A percentile compares a stretch with the other conserved stretches of the same genome.
These are phyloP conservation scores for Pluvianellus socialis DNA, from an alignment of 2,113 vertebrate species.

Conservation along the genomic window DNA sequence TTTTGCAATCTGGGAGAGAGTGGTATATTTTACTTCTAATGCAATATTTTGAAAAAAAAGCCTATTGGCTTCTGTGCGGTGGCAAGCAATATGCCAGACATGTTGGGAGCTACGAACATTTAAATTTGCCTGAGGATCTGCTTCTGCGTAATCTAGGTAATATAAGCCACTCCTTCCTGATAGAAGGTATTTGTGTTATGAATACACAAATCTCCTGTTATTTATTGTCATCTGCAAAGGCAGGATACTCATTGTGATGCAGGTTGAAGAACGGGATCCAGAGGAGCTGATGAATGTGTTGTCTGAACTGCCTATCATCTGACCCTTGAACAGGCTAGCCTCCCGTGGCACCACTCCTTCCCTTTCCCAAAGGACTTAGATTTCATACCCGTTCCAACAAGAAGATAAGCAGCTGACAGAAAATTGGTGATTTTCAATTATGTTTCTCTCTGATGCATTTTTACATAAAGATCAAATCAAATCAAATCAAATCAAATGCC, in stretches of 20 bases:
- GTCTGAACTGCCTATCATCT: background rate
- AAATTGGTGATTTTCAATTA: background rate
- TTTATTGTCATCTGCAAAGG: background rate
- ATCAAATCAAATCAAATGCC: background rate
- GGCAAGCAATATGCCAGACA: background rate
- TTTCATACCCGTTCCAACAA: background rate
- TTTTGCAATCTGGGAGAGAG: background rate
- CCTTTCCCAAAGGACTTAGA: background rate
- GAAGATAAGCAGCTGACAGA: background rate
- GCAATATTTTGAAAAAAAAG: background rate
- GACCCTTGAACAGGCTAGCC: background rate
- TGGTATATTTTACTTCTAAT: background rate
- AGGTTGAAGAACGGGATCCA: background rate
- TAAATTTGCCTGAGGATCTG: background rate
- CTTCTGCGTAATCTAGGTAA: background rate
- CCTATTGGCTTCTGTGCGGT: rapidly evolving
- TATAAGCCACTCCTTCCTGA: background rate
- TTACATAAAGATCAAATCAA: background rate
- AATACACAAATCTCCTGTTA: background rate
- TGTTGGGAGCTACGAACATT: background rate
- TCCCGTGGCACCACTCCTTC: background rate
- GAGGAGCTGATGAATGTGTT: rapidly evolving
- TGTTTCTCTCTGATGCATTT: background rate
- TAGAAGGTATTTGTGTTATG: background rate
- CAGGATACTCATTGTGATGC: background rate